Conservation (phyloP, 2,797 vertebrate genomes). For the Garrulus glandarius region DNA sequence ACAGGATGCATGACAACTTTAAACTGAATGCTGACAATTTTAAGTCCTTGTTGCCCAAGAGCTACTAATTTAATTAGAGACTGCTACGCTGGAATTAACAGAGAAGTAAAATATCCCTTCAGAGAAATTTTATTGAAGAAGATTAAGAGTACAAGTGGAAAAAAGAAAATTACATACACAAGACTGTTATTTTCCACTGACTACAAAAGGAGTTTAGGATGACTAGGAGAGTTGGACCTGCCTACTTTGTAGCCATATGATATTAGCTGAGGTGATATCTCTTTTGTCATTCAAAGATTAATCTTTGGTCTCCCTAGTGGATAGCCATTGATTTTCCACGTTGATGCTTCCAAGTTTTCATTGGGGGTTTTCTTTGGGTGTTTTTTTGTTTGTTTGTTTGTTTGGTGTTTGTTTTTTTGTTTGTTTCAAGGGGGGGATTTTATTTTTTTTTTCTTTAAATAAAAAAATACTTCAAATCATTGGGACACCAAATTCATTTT, state of each 20-base stretch:
- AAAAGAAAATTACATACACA: not conserved
- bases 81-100: conserved; percentile 1
- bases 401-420: not conserved
- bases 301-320: not conserved
- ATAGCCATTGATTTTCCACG: not conserved
- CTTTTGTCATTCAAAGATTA: not conserved
- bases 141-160: not conserved
- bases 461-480: not conserved
- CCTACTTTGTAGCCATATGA: not conserved
- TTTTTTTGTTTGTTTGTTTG: not conserved
- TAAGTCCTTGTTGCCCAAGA: conserved; percentile 12
- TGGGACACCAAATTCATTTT: not conserved
- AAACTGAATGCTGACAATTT: not conserved
- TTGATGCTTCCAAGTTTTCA: not conserved
- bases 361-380: no score
- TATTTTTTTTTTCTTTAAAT: not conserved
- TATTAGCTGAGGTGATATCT: not conserved
- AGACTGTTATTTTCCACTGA: not conserved
- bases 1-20: not conserved
- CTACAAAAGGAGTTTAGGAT: not conserved
- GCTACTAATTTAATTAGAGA: conserved; percentile 46
- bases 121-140: conserved; percentile 3
- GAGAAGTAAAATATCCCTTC: not conserved
- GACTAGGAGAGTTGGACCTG: not conserved
- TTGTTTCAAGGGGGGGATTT: not conserved